Evolutionary conservation across 2,888 invertebrate genomes (phyloP).

Genomic region (Euspilapteryx auroguttella): DNA sequence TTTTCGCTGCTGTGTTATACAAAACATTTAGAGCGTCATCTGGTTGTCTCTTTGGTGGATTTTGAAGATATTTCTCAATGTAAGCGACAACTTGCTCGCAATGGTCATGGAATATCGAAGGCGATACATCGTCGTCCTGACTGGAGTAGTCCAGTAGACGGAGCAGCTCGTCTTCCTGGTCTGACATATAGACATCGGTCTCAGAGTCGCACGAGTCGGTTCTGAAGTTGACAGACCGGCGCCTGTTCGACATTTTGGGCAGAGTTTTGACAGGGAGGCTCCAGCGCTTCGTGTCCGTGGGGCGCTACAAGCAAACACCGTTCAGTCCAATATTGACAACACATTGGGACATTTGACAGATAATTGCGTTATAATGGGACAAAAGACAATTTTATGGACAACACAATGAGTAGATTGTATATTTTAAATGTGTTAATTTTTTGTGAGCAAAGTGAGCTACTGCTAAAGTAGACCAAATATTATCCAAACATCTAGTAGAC

Average conservation of each 20-base stretch:
- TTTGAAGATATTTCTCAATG: slow-evolving; percentile 30
- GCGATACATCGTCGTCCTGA: slow-evolving; percentile 61
- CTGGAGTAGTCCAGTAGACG: slow-evolving; percentile 72
- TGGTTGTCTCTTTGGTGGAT: slow-evolving; percentile 15
- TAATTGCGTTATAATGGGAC: no score
- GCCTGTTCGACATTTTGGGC: slow-evolving; percentile 21
- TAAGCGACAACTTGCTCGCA: slow-evolving; percentile 44
- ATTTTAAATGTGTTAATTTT: no score
- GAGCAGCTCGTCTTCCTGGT: slow-evolving; percentile 77
- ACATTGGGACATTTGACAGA: no score
- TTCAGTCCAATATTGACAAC: slow-evolving; percentile 26
- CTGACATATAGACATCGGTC: slow-evolving; percentile 76
- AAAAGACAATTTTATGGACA: no score
- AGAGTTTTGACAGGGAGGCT: slow-evolving; percentile 42
- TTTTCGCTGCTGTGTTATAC: slow-evolving; percentile 37
- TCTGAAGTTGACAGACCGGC: slow-evolving; percentile 22
- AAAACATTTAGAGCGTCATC: slow-evolving; percentile 33
- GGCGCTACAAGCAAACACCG: slow-evolving; percentile 42
- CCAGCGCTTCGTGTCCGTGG: slow-evolving; percentile 45
- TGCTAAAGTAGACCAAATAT: no score
- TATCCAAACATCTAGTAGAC: no score
- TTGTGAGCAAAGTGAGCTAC: no score
- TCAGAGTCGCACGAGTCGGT: slow-evolving; percentile 63
- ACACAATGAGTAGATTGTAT: no score
- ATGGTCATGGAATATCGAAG: slow-evolving; percentile 43